phyloP scores from a whole-genome alignment of 2,888 invertebrate species.

The Aricia artaxerxes region DNA sequence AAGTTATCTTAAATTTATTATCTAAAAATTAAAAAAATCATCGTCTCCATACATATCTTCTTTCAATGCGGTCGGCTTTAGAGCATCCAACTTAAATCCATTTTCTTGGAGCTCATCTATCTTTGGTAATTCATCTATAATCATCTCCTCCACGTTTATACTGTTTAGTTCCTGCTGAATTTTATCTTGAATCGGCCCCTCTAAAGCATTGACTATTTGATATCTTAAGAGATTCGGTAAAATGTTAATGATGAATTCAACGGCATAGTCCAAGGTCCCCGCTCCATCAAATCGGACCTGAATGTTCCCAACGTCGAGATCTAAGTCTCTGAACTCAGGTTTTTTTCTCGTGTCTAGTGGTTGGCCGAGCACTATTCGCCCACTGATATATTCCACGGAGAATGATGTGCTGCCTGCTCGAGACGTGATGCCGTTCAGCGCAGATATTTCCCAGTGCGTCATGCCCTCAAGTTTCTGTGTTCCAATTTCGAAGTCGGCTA shows the following conservation, averaged over 20 bases:
- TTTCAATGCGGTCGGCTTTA: constrained; percentile 38
- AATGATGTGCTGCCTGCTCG: constrained; percentile 87
- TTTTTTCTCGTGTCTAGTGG: constrained; percentile 87
- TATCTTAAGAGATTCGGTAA: constrained; percentile 91
- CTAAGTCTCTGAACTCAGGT: constrained; percentile 86
- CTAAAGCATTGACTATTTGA: constrained; percentile 92
- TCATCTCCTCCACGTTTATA: constrained; percentile 86
- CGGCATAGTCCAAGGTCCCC: constrained; percentile 90
- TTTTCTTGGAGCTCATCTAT: constrained; percentile 80
- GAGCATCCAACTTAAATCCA: constrained; percentile 68
- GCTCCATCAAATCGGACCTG: constrained; percentile 91
- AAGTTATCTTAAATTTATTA: constrained; percentile 10
- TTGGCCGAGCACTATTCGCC: constrained; percentile 85
- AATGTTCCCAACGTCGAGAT: constrained; percentile 91
- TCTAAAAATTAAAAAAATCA: constrained; percentile 74
- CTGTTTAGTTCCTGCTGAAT: constrained; percentile 87
- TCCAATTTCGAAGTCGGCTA: constrained; percentile 86
- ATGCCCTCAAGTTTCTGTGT: constrained; percentile 89
- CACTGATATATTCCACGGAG: constrained; percentile 88
- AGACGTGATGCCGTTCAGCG: constrained; percentile 84
- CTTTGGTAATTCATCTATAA: constrained; percentile 85
- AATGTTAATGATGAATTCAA: constrained; percentile 90
- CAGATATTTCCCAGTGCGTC: constrained; percentile 88
- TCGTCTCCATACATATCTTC: constrained; percentile 64
- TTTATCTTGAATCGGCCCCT: constrained; percentile 87